These are phyloP conservation scores for Sabatieria punctata DNA, from an alignment of 2,888 invertebrate genomes.

Conservation along the genomic window DNA sequence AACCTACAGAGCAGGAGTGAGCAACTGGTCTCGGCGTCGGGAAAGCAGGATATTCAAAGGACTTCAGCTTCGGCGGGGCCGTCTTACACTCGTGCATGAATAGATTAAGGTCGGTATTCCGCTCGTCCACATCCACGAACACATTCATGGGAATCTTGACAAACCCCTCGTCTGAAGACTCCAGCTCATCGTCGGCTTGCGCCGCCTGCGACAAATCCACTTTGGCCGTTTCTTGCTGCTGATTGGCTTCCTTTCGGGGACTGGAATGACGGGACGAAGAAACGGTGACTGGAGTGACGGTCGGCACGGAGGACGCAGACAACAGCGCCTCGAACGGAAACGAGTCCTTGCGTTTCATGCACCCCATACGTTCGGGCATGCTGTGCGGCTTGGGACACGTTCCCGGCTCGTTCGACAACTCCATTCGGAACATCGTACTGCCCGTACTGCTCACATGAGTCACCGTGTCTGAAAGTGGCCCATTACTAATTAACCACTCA, in stretches of 20 bases:
- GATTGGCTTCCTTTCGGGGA: too few species aligned
- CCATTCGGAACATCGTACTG: conserved; percentile 1
- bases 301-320: neutral
- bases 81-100: conserved; percentile 63
- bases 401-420: neutral
- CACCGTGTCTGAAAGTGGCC: too few species aligned
- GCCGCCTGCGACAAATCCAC: neutral
- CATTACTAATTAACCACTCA: too few species aligned
- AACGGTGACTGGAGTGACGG: too few species aligned
- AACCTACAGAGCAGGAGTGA: too few species aligned
- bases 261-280: too few species aligned
- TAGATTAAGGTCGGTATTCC: conserved; percentile 54
- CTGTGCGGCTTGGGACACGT: neutral
- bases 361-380: too few species aligned
- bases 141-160: neutral
- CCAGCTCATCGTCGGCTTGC: neutral
- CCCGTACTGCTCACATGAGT: neutral
- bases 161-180: conserved; percentile 7
- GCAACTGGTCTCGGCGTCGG: too few species aligned
- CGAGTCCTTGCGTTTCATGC: neutral
- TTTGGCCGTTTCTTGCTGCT: too few species aligned
- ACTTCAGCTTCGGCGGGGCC: conserved; percentile 44
- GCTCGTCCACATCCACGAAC: conserved; percentile 50
- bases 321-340: conserved; percentile 2
- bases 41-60: too few species aligned